Percentiles rank a stretch among this genome's conserved stretches.
phyloP scores from a whole-genome alignment of 2,888 invertebrate species.

The Autographa gamma region DNA sequence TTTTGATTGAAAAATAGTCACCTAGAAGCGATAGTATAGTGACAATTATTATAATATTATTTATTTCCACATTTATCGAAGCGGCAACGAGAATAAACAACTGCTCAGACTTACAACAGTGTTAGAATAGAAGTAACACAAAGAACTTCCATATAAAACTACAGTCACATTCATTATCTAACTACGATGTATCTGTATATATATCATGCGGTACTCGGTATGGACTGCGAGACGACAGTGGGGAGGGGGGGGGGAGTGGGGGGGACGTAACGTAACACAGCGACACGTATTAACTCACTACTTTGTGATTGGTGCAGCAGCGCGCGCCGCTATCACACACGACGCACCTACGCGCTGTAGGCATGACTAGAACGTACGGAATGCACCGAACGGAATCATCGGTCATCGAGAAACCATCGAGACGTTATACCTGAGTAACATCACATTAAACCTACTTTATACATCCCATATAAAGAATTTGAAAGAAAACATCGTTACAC shows the following conservation, averaged over 20 bases:
- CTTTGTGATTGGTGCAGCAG: slow-evolving; percentile 75
- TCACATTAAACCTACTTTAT: slow-evolving; percentile 85
- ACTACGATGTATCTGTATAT: slow-evolving; percentile 72
- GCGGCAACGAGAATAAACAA: slow-evolving; percentile 78
- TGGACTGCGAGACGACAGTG: slow-evolving; percentile 65
- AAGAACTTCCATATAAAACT: slow-evolving; percentile 77
- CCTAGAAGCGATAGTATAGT: slow-evolving; percentile 83
- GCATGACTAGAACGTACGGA: slow-evolving; percentile 81
- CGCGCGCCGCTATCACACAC: slow-evolving; percentile 79
- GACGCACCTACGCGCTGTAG: slow-evolving; percentile 72
- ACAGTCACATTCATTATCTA: slow-evolving; percentile 82
- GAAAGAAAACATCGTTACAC: slow-evolving; percentile 58
- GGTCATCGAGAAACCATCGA: slow-evolving; percentile 58
- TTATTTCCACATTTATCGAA: slow-evolving; percentile 80
- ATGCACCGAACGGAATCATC: slow-evolving; percentile 72
- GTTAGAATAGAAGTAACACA: slow-evolving; percentile 66
- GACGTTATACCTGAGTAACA: slow-evolving; percentile 51
- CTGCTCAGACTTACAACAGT: slow-evolving; percentile 74
- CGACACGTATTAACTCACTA: slow-evolving; percentile 71
- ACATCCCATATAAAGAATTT: slow-evolving; percentile 77
- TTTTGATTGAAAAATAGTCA: slow-evolving; percentile 75
- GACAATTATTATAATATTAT: slow-evolving; percentile 70
- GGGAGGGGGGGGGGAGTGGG: slow-evolving; percentile 16
- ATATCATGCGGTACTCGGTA: slow-evolving; percentile 55
- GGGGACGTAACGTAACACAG: slow-evolving; percentile 63